Evolutionary conservation across 2,797 vertebrate species (phyloP).

Genomic region (Numenius phaeopus): DNA sequence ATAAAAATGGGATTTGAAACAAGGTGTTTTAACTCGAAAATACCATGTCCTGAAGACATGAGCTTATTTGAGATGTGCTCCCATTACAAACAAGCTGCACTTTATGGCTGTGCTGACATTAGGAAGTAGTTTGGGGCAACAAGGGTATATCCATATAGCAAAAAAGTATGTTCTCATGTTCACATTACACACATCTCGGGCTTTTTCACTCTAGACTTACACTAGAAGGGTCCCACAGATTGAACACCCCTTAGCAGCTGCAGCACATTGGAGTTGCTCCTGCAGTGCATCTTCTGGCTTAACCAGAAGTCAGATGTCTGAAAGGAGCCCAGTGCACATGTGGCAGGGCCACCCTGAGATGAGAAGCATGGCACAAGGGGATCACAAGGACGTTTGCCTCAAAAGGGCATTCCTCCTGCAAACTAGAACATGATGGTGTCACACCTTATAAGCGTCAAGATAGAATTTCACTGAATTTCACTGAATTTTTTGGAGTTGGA

Average conservation of each 20-base stretch:
- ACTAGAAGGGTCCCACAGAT: neutral
- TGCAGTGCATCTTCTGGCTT: neutral
- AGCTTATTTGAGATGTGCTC: neutral
- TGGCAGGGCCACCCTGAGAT: neutral
- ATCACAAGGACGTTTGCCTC: neutral
- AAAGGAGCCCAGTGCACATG: neutral
- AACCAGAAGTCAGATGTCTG: neutral
- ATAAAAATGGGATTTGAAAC: neutral
- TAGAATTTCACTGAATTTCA: too few relatives aligned
- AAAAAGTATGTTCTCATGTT: neutral
- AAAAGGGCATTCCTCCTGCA: neutral
- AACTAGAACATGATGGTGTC: neutral
- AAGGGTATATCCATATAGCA: neutral
- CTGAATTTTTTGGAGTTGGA: too few relatives aligned
- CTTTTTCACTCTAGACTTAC: neutral
- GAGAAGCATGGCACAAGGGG: fast-evolving
- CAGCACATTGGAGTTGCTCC: neutral
- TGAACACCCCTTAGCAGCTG: neutral
- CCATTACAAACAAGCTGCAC: neutral
- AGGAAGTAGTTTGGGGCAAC: neutral
- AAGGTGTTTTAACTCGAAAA: neutral
- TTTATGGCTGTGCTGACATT: neutral
- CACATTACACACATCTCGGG: neutral
- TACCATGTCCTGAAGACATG: neutral
- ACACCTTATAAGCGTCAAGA: fast-evolving